Base-by-base conservation (phyloP, 2,113 vertebrate species). In the Beaufortia kweichowensis region DNA sequence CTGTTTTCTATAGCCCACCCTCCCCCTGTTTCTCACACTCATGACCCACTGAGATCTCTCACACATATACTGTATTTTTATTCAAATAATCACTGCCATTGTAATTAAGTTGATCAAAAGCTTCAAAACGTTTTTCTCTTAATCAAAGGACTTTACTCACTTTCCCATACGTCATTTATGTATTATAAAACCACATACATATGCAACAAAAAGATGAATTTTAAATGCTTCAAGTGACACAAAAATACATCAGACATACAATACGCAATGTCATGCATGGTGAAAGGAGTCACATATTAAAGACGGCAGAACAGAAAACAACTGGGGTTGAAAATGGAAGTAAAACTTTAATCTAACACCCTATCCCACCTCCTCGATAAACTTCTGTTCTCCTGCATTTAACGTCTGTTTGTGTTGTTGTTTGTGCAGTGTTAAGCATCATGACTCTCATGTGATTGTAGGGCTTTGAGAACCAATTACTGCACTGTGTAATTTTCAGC, bases 371-470 rank as follows among this genome's bases (percentile, higher is more conserved):
- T 19, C 21, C 29, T 63, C 46, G 19, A 41, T 71, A 66, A 59
- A 35, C 66, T 35, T 21, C 39, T 73, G 61, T 66, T 57, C 60
- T 60, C 39, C 56, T 15, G 57, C 63, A 61, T 23, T 31, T 12
- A 29, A 71, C 60, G 46, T 55, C 62, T 77, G 21, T 39, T 71
- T 39, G 64, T 80, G 73, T 55, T 56, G 17, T 60, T 70, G 57
- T 41, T 91, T 82, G 84, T 81, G 82, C 79, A 81, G 75, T 62
- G 84, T 82, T 84, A 82, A 46, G 78, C 81, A 39, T 82, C 80
- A 89, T 89, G 88, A 92, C 90, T 83, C 83, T 92, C 92, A 92
- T 88, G 89, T 90, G 92, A 94, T 88, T 84, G 85, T 86, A 85
- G 87, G 82, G 73, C 84, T 89, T 90, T 91, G 87, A 89, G 87